Evolutionary conservation across 2,888 invertebrate species (phyloP).

Genomic region (Drosophila melanocephala): DNA sequence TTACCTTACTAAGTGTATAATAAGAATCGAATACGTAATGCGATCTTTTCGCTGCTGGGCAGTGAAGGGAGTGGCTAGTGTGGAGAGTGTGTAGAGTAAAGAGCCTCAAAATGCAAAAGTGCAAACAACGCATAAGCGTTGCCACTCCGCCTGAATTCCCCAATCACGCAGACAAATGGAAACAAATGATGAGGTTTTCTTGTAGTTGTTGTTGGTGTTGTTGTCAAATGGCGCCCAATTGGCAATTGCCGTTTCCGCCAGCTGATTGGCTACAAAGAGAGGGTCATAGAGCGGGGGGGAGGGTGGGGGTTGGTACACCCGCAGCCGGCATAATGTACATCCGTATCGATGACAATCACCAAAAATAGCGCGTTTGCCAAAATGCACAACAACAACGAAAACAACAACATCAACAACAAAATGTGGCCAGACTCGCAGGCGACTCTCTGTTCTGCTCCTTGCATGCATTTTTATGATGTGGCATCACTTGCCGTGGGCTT

Average conservation of each 20-base stretch:
- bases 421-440: slow-evolving; percentile 46
- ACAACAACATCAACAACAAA: slow-evolving; percentile 14
- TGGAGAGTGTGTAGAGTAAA: background rate
- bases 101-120: slow-evolving; percentile 45
- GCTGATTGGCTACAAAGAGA: slow-evolving; percentile 66
- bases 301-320: background rate
- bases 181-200: slow-evolving; percentile 74
- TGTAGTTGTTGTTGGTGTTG: slow-evolving; percentile 42
- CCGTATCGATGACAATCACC: slow-evolving; percentile 78
- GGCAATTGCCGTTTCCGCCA: slow-evolving; percentile 77
- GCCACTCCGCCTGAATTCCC: background rate
- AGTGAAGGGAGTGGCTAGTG: background rate
- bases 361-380: slow-evolving; percentile 71
- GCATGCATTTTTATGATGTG: slow-evolving; percentile 67
- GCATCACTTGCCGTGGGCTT: slow-evolving; percentile 29
- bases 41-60: background rate
- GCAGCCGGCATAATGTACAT: slow-evolving; percentile 69
- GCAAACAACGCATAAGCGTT: slow-evolving; percentile 75
- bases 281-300: background rate
- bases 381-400: slow-evolving; percentile 51
- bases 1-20: background rate
- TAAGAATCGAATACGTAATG: background rate
- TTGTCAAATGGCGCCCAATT: slow-evolving; percentile 75
- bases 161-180: slow-evolving; percentile 51
- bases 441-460: slow-evolving; percentile 15